A percentile compares a stretch with the other conserved stretches of the same genome.
These are phyloP conservation scores for Psophia crepitans DNA, from an alignment of 2,113 vertebrate species.

Conservation along the genomic window DNA sequence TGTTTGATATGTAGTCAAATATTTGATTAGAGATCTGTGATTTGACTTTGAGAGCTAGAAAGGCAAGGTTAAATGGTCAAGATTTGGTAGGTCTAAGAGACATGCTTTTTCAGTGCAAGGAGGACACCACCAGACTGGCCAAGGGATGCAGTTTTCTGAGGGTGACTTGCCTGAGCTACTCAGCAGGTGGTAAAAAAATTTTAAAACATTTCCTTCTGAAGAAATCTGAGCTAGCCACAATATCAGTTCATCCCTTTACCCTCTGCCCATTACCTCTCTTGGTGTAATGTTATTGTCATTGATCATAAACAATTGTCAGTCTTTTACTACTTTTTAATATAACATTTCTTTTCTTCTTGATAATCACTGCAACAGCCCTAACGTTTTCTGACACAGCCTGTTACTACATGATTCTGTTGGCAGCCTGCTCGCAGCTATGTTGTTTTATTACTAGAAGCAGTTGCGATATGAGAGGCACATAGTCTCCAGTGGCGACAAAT, in stretches of 20 bases:
- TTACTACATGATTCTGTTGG: neutral
- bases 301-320: rapidly evolving
- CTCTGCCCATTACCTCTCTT: neutral
- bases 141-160: neutral
- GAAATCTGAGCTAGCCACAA: neutral
- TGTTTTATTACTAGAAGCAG: neutral
- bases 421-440: neutral
- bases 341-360: neutral
- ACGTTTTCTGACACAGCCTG: neutral
- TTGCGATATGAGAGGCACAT: neutral
- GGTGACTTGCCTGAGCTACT: neutral
- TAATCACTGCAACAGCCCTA: neutral
- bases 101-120: neutral
- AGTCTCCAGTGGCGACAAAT: neutral
- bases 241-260: neutral
- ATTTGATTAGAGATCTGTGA: neutral
- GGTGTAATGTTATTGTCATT: neutral
- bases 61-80: neutral
- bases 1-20: neutral
- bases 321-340: neutral
- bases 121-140: neutral
- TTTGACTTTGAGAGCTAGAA: neutral
- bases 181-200: neutral
- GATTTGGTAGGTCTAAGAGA: neutral
- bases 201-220: neutral